Conservation (phyloP, 2,888 invertebrate species). For the Leptopterna dolabrata region DNA sequence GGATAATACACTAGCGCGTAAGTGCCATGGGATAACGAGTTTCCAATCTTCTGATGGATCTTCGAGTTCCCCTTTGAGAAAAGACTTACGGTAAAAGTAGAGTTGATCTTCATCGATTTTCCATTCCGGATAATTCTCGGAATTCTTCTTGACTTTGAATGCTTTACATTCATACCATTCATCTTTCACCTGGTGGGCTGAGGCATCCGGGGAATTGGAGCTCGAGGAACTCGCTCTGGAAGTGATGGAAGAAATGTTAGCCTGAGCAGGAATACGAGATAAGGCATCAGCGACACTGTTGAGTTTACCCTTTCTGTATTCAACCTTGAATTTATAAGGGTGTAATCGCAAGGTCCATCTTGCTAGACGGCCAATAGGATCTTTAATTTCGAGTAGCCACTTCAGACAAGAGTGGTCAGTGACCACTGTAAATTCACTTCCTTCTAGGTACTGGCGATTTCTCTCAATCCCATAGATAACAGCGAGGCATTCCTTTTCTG, state of each 20-base stretch:
- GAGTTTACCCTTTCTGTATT: conserved; percentile 37
- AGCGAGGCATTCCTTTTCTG: too few species aligned
- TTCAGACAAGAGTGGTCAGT: conserved; percentile 61
- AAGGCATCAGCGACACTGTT: background rate
- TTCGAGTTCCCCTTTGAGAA: conserved; percentile 13
- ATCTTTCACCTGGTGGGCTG: background rate
- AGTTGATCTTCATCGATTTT: background rate
- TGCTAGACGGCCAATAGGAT: conserved; percentile 61
- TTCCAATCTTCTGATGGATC: conserved; percentile 48
- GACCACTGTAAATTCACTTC: too few species aligned
- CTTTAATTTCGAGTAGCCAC: conserved; percentile 61
- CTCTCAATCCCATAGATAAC: too few species aligned
- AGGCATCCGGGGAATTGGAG: background rate
- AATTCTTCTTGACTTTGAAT: background rate
- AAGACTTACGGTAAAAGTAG: conserved; percentile 1
- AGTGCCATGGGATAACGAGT: conserved; percentile 28
- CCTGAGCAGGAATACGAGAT: background rate
- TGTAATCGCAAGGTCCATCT: conserved; percentile 61
- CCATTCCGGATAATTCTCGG: conserved; percentile 34
- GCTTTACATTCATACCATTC: conserved; percentile 20
- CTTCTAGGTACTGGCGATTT: too few species aligned
- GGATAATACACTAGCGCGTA: background rate
- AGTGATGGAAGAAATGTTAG: background rate
- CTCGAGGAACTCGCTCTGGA: background rate
- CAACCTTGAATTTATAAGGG: conserved; percentile 56